A percentile compares a stretch with the other conserved stretches of the same genome.
Conservation (phyloP, 2,113 vertebrate species). For the Oryzias woworae region DNA sequence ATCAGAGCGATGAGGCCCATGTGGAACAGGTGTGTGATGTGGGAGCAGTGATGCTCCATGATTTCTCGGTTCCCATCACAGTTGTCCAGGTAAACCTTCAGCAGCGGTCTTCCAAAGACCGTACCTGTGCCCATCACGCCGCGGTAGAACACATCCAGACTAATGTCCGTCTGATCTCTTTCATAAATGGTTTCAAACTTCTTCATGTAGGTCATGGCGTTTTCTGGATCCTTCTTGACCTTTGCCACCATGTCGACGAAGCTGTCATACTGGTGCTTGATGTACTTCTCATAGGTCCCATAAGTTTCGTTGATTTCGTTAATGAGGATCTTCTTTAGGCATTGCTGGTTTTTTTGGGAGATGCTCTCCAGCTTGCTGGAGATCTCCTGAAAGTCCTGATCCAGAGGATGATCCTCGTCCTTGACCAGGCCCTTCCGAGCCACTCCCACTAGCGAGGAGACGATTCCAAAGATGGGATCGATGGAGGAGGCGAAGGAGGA, state of each 20-base stretch:
- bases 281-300: slow-evolving; percentile 76
- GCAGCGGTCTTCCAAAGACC: slow-evolving; percentile 68
- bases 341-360: slow-evolving; percentile 72
- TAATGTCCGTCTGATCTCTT: slow-evolving; percentile 66
- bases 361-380: slow-evolving; percentile 72
- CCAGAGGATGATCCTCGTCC: slow-evolving; percentile 60
- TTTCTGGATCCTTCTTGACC: slow-evolving; percentile 66
- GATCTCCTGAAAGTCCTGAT: slow-evolving; percentile 72
- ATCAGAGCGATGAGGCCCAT: slow-evolving; percentile 79
- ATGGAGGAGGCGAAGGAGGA: slow-evolving; percentile 79
- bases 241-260: slow-evolving; percentile 72
- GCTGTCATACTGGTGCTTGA: slow-evolving; percentile 78
- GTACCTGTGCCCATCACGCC: slow-evolving; percentile 59
- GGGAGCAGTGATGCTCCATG: slow-evolving; percentile 77
- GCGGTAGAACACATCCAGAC: slow-evolving; percentile 73
- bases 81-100: slow-evolving; percentile 75
- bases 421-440: slow-evolving; percentile 71
- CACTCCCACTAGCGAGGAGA: slow-evolving; percentile 76
- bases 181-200: slow-evolving; percentile 71
- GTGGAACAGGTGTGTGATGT: slow-evolving; percentile 77
- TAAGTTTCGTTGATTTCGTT: slow-evolving; percentile 77
- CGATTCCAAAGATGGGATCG: slow-evolving; percentile 77
- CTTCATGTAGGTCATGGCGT: slow-evolving; percentile 46
- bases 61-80: slow-evolving; percentile 57
- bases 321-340: slow-evolving; percentile 71